Base-by-base conservation (phyloP, 1,140 invertebrate species). In the Pogonognathellus flavescens region DNA sequence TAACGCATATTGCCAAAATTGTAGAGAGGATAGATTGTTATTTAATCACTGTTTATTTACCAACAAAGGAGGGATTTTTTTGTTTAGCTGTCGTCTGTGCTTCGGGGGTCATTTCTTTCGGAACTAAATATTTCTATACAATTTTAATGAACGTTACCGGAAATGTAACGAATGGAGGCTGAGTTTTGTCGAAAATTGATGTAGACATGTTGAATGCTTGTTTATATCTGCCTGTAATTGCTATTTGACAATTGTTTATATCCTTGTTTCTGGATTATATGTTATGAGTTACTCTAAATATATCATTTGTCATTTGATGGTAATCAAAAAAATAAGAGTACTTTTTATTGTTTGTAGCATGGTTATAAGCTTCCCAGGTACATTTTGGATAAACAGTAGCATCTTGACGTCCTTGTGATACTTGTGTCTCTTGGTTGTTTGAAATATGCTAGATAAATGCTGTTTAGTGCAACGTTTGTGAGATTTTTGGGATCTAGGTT, bases 321-420 rank as follows among this genome's bases (percentile, higher is more conserved):
- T 41, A 72, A n/a, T 72, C 66, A 72, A 72, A 72, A 72, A 72
- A 10, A n/a, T 72, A 72, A 7, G 22, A 22, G 16, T 41, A 72
- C n/a, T n/a, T n/a, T 3, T 18, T 18, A 1, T 72, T 0, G 13
- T n/a, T 41, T 4, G n/a, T 41, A 16, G 66, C 25, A 16, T n/a
- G 6, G 14, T 72, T 1, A 14, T 49, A 72, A 6, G 31, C 25
- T 14, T 49, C 31, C 0, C 16, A 7, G 8, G 41, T 11, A 49
- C n/a, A 72, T 8, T 16, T 13, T 1, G 31, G 66, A 6, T 72
- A 11, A 0, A 22, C 66, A 14, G 66, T 22, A 2, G 22, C 25
- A 0, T 41, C 16, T n/a, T 72, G 66, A 16, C 41, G 31, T 13
- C 14, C n/a, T n/a, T 41, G 14, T 0, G 4, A 31, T 41, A 16